Evolutionary conservation across 2,888 invertebrate species (phyloP), one percentile per base, ranked within the genome.

Genomic region (Suillia variegata): DNA sequence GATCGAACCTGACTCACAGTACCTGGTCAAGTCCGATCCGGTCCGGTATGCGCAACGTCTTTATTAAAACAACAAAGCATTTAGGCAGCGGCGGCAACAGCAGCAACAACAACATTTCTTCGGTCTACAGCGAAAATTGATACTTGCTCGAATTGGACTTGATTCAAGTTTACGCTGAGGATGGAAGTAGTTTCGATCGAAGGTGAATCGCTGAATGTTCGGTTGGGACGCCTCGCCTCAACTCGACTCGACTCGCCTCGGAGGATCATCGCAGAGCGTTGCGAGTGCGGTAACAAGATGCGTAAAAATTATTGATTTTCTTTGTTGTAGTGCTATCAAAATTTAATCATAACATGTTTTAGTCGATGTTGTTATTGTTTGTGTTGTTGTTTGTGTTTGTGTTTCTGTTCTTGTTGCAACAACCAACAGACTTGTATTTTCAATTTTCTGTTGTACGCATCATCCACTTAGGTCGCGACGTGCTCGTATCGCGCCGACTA

Each of bases 261-360:
- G 64, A 67, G 70, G 64, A 63, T 67, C 65, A 72, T 67, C 68
- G 59, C n/a, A n/a, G n/a, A 63, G 42, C 51, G 54, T 45, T 50
- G 50, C 24, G 21, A n/a, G 33, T 31, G 57, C 53, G 51, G 71
- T 75, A 78, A 78, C 76, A 76, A 78, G 75, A 77, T 73, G 75
- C 74, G 75, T 77, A 70, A 73, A 77, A 78, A 73, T 77, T 77
- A 78, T 78, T 78, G 76, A 77, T 78, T 77, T 78, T 73, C 75
- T 69, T 62, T 67, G 74, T 62, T 64, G 59, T 56, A 50, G 61
- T 58, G 71, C 74, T 71, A 76, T 73, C 75, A 70, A 75, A 70
- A 75, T 75, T 75, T 75, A 76, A 76, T 75, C 75, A 74, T 68
- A 75, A 73, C 73, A 74, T 75, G 71, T 67, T 65, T 63, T 64